Evolutionary conservation across 2,888 invertebrate genomes (phyloP), one percentile per base, ranked within the genome.

Genomic region (Molorchus minor): DNA sequence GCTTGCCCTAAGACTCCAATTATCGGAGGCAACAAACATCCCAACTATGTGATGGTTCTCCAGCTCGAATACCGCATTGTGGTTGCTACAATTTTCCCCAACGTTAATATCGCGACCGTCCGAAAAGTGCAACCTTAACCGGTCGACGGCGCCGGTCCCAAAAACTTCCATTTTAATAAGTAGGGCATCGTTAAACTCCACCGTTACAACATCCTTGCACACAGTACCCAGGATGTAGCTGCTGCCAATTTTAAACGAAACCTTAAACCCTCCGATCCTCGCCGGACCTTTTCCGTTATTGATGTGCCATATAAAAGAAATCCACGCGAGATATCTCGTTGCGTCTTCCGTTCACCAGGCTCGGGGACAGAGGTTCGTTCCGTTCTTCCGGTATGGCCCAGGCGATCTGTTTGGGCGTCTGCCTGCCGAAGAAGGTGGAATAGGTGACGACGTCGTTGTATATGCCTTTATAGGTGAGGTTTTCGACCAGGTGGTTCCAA

Each of bases 401-500:
- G 5, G 20, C 10, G 13, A 41, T 30, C 3, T 36, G 43, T 3
- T 29, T 36, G 0, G 51, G 33, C 3, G 43, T 57, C 2, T 25
- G 38, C 35, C 46, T 15, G 8, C 53, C 52, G 25, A 19, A 53
- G 3, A 44, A 36, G 1, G 40, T 30, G 10, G 58, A 58, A 19
- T 53, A 58, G 0, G 33, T 19, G 16, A 58, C 15, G n/a, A 46
- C 53, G 5, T 20, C 19, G 12, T 41, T 46, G n/a, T 58, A 45
- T 1, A 15, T 8, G 13, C 33, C 10, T 8, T 3, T 15, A 12
- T n/a, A 20, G 1, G 12, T 21, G 1, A 56, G 60, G 7, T 61
- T 36, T 2, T 20, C 36, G 2, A 56, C 15, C 13, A 56, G 40
- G 12, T 45, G 16, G 4, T 41, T 46, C 60, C 60, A 61, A 13